Conservation (phyloP, 2,113 vertebrate species). For the Apodemus sylvaticus region DNA sequence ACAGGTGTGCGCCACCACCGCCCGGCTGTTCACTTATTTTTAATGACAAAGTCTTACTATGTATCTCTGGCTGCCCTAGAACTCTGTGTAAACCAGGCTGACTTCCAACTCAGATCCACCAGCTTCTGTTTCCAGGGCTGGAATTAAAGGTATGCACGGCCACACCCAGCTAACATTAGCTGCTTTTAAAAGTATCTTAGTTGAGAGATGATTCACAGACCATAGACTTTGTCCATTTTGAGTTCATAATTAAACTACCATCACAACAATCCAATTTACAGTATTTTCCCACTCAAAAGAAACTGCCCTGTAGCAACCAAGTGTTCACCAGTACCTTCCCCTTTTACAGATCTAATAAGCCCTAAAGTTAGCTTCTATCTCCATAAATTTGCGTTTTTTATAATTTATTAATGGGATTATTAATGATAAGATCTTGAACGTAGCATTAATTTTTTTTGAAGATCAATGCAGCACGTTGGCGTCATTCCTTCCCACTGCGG, state of each 20-base stretch:
- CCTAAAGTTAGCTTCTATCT: neutral
- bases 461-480: neutral
- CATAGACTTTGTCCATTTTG: neutral
- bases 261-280: neutral
- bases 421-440: neutral
- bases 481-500: neutral
- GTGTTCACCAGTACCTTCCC: neutral
- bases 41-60: neutral
- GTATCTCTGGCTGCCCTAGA: neutral
- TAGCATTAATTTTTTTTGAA: neutral
- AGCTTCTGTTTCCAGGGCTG: too few species aligned
- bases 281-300: neutral
- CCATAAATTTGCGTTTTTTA: neutral
- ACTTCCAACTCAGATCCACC: too few species aligned
- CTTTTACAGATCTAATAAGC: neutral
- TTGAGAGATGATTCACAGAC: neutral
- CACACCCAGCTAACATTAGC: neutral
- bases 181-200: neutral
- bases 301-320: neutral
- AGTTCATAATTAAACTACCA: neutral
- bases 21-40: neutral
- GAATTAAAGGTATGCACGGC: neutral
- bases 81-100: too few species aligned
- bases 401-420: slow-evolving; percentile 9
- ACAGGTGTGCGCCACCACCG: too few species aligned